Percentiles rank a stretch among this genome's conserved stretches.
phyloP scores from a whole-genome alignment of 2,113 vertebrate genomes.

The Anseranas semipalmata region DNA sequence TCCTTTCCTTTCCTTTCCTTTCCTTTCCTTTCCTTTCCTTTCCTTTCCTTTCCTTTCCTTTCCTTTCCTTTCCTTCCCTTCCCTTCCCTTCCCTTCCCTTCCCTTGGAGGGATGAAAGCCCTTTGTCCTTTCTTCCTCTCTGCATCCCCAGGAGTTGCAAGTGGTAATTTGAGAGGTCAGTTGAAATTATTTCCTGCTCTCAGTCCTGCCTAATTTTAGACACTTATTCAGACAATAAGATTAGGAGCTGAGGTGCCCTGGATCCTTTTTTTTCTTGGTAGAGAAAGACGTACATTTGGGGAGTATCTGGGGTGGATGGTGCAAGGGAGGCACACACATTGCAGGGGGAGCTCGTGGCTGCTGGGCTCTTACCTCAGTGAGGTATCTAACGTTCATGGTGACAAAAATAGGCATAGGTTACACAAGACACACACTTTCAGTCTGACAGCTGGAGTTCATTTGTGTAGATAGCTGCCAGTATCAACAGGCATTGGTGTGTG shows the following conservation, averaged over 20 bases:
- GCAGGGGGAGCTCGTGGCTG: not conserved
- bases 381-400: not conserved
- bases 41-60: no score
- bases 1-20: no score
- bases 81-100: no score
- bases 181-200: not conserved
- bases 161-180: not conserved
- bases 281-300: not conserved
- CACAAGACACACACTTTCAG: constrained; percentile 25
- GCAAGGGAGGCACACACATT: not conserved
- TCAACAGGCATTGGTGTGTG: constrained; percentile 12
- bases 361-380: not conserved
- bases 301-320: not conserved
- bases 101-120: not conserved
- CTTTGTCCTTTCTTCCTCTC: not conserved
- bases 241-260: not conserved
- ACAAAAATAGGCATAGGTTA: constrained; percentile 6
- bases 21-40: no score
- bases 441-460: constrained; percentile 40
- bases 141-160: not conserved
- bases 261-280: not conserved
- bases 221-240: not conserved
- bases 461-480: not conserved
- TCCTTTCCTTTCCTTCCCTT: no score
- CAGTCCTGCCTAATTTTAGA: not conserved